Percentiles rank a stretch among this genome's conserved stretches.
phyloP scores from a whole-genome alignment of 2,113 vertebrate genomes.

The Spea multiplicata region DNA sequence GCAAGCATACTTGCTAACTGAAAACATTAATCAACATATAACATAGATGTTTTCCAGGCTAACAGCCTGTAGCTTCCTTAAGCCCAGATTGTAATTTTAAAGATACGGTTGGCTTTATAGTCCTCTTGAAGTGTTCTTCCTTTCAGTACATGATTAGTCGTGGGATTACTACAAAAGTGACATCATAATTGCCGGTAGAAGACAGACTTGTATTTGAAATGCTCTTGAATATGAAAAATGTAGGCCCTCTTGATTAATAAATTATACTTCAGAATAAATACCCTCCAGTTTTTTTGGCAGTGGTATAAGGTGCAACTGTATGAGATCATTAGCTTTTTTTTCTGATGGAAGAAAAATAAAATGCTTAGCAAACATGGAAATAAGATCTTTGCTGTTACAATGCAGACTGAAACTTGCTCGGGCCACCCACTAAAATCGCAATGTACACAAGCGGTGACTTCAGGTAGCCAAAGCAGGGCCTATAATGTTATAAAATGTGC shows the following conservation, averaged over 20 bases:
- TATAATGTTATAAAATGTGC: background rate
- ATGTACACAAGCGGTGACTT: slow-evolving; percentile 31
- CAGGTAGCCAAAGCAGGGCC: background rate
- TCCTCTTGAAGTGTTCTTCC: slow-evolving; percentile 36
- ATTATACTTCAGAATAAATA: slow-evolving; percentile 41
- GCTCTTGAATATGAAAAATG: slow-evolving; percentile 47
- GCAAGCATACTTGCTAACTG: background rate
- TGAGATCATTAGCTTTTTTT: slow-evolving; percentile 40
- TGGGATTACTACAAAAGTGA: slow-evolving; percentile 39
- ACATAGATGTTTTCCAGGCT: slow-evolving; percentile 40
- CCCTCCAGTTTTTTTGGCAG: slow-evolving; percentile 44
- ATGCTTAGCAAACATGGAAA: slow-evolving; percentile 51
- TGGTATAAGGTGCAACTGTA: background rate
- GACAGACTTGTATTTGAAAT: slow-evolving; percentile 48
- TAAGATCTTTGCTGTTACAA: slow-evolving; percentile 6
- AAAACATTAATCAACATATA: slow-evolving; percentile 48
- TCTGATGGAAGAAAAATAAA: background rate
- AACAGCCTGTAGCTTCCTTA: slow-evolving; percentile 28
- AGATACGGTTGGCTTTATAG: slow-evolving; percentile 20
- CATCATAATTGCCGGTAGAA: slow-evolving; percentile 31
- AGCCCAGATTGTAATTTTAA: slow-evolving; percentile 34
- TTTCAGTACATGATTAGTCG: slow-evolving; percentile 48
- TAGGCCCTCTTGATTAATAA: slow-evolving; percentile 34
- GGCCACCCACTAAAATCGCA: slow-evolving; percentile 7
- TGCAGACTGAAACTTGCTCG: slow-evolving; percentile 38